phyloP scores from a whole-genome alignment of 2,888 invertebrate species.

The Eustalomyia histrio region DNA sequence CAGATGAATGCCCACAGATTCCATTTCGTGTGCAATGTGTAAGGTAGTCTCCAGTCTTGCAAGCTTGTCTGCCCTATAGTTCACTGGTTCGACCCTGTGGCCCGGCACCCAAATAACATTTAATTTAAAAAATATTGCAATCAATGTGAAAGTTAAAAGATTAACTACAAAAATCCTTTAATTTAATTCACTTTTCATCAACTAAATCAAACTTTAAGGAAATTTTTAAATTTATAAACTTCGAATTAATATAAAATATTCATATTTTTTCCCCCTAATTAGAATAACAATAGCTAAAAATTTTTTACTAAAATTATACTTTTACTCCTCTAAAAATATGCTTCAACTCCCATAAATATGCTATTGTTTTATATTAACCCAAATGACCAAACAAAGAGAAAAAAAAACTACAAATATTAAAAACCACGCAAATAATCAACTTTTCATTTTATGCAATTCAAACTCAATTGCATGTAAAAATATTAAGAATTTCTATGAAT shows the following conservation, averaged over 20 bases:
- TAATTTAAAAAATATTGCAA: no score
- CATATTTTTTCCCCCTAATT: background rate
- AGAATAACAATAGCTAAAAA: constrained; percentile 6
- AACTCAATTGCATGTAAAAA: constrained; percentile 2
- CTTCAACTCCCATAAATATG: constrained; percentile 7
- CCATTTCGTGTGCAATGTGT: no score
- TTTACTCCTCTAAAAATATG: background rate
- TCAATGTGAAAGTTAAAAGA: no score
- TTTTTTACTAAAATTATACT: no score
- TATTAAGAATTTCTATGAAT: background rate
- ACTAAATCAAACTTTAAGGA: no score
- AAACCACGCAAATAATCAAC: constrained; percentile 15
- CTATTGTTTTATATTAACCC: background rate
- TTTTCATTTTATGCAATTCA: constrained; percentile 2
- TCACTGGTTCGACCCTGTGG: no score
- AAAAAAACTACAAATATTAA: constrained; percentile 56
- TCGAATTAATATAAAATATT: background rate
- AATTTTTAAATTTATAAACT: background rate
- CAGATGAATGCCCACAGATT: no score
- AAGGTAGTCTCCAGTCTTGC: no score
- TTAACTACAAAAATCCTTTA: no score
- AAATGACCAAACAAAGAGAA: constrained; percentile 3
- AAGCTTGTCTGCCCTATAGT: no score
- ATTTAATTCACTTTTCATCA: no score
- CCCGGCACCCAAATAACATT: no score